Evolutionary conservation across 2,113 vertebrate species (phyloP).

Genomic region (Phoenicopterus ruber): DNA sequence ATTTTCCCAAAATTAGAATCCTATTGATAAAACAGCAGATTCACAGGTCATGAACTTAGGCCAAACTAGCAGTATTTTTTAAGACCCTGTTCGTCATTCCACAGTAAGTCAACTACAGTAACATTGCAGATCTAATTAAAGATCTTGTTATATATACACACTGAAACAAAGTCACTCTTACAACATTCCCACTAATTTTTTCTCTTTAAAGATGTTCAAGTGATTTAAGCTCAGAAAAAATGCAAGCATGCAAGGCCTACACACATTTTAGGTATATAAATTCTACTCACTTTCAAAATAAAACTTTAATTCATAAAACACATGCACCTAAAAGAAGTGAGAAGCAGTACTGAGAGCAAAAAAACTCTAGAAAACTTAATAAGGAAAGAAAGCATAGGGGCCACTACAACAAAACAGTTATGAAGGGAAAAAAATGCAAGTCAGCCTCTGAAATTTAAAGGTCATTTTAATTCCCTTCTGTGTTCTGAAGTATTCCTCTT

Average conservation of each 20-base stretch:
- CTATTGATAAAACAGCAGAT: constrained; percentile 70
- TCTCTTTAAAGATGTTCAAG: neutral
- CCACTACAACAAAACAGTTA: neutral
- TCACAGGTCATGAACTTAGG: neutral
- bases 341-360: neutral
- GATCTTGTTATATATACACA: neutral
- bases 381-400: neutral
- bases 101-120: neutral
- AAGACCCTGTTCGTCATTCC: neutral
- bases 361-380: neutral
- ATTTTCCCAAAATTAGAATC: constrained; percentile 86
- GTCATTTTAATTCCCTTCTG: neutral
- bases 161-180: neutral
- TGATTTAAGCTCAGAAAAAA: neutral
- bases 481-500: neutral
- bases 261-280: neutral
- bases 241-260: neutral
- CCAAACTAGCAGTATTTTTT: neutral
- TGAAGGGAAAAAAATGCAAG: neutral
- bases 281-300: neutral
- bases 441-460: neutral
- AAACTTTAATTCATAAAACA: neutral
- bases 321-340: neutral
- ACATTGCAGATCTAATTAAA: neutral
- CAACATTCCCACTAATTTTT: neutral